These are phyloP conservation scores for Ypsolopha scabrella DNA, from an alignment of 2,888 invertebrate species.

Conservation along the genomic window DNA sequence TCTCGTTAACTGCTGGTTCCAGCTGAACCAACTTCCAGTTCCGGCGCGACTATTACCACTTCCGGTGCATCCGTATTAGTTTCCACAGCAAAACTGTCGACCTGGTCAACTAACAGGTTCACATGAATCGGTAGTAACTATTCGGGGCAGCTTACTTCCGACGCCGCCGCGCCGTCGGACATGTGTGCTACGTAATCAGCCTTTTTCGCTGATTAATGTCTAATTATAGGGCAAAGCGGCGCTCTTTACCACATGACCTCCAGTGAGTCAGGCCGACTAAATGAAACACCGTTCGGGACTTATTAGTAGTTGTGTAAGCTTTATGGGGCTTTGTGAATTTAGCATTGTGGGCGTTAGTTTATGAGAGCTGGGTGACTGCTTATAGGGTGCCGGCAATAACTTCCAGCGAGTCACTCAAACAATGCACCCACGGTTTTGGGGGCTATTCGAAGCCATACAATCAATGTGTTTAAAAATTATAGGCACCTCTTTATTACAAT, in stretches of 20 bases:
- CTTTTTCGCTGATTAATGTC: conserved; percentile 63
- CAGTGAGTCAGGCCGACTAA: conserved; percentile 50
- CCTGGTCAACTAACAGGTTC: no score
- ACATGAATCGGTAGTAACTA: conserved; percentile 21
- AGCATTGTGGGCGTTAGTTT: conserved; percentile 22
- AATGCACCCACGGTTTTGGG: background rate
- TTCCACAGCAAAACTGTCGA: conserved; percentile 21
- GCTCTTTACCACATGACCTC: conserved; percentile 46
- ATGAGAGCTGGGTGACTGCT: conserved; percentile 4
- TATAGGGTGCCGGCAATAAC: conserved; percentile 2
- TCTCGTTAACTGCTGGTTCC: conserved; percentile 37
- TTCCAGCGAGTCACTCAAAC: conserved; percentile 3
- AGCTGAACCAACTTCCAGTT: conserved; percentile 19
- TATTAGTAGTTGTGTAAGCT: conserved; percentile 29
- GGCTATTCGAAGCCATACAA: background rate
- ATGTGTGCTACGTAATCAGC: conserved; percentile 22
- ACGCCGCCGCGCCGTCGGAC: conserved; percentile 51
- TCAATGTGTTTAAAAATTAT: background rate
- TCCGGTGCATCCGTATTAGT: conserved; percentile 40
- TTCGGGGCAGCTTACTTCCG: conserved; percentile 60
- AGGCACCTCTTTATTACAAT: no score
- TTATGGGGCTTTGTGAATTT: conserved; percentile 21
- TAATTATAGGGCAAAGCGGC: conserved; percentile 55
- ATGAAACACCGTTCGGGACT: conserved; percentile 35
- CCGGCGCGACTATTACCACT: conserved; percentile 50